Base-by-base conservation (phyloP, 1,140 invertebrate genomes). In the Zaprionus africanus region DNA sequence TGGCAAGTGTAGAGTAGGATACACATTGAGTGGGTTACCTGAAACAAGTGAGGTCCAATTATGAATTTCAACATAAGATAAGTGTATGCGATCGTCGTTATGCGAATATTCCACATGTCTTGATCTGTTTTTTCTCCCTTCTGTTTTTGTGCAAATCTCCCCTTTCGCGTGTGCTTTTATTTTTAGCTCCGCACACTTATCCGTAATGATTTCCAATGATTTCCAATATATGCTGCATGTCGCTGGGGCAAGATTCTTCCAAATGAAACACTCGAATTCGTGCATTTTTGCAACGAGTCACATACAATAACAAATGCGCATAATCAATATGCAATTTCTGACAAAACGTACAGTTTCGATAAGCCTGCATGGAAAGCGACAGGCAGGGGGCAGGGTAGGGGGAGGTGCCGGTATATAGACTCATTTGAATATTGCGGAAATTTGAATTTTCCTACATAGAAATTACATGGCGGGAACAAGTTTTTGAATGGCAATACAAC, bases 161-260 rank as follows among this genome's bases (percentile, higher is more conserved):
- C 15, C 24, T 22, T 51, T 60, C 6, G 46, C 19, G 64, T 56
- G 13, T 26, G 53, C 13, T 64, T 71, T 64, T 56, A 71, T 71
- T 64, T 71, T 71, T 71, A 71, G 61, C 38, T n/a, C 15, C 7
- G 38, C 51, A 43, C n/a, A 62, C 46, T 70, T 70, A 62, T 70
- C 46, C 49, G 19, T 26, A 58, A 49, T 71, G 61, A 64, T 64
- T 65, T 46, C 38, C 34, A 65, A 58, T 57, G 22, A 71, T 58
- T 65, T 71, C 34, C 64, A 71, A 65, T 71, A 71, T 64, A 56
- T 65, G 51, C 51, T 26, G 15, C 46, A 54, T 51, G 43, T 15
- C 28, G 28, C 28, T 34, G 46, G 17, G 17, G 49, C 61, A 34
- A 38, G 38, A 22, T 15, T 43, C 11, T 12, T 17, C 41, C 17